phyloP scores from a whole-genome alignment of 2,888 invertebrate genomes.

The Cosmopolites sordidus region DNA sequence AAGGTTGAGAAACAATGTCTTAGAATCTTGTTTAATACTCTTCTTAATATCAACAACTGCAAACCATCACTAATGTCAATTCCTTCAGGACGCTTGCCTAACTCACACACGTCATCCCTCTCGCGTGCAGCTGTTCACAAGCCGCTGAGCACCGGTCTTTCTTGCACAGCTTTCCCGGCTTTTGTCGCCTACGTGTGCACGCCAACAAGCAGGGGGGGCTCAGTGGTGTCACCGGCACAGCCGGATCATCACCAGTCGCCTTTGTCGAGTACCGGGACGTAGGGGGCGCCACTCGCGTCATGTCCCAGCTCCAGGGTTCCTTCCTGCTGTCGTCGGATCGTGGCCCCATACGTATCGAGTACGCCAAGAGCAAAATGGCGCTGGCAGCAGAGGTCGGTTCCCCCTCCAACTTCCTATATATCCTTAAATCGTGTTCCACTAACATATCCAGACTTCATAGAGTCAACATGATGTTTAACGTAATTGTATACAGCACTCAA shows the following conservation, averaged over 20 bases:
- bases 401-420: too few relatives aligned
- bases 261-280: constrained; percentile 97
- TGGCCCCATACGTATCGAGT: constrained; percentile 97
- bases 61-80: too few relatives aligned
- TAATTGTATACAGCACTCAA: too few relatives aligned
- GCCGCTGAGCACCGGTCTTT: constrained; percentile 23
- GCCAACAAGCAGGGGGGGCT: constrained; percentile 33
- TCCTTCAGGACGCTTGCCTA: too few relatives aligned
- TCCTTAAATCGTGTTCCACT: too few relatives aligned
- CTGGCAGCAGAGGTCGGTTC: constrained; percentile 67
- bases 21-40: too few relatives aligned
- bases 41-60: too few relatives aligned
- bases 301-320: constrained; percentile 93
- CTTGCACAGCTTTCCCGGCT: constrained; percentile 91
- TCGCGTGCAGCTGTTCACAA: constrained; percentile 7
- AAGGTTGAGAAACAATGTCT: too few relatives aligned
- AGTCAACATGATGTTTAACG: too few relatives aligned
- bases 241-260: constrained; percentile 86
- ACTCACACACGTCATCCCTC: background rate
- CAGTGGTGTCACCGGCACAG: background rate
- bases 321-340: constrained; percentile 93
- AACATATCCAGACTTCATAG: too few relatives aligned
- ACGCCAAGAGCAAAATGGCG: constrained; percentile 98
- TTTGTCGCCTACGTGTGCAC: constrained; percentile 96
- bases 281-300: constrained; percentile 84